These are phyloP conservation scores for Nymphalis polychloros DNA, from an alignment of 2,888 invertebrate species.

Conservation along the genomic window DNA sequence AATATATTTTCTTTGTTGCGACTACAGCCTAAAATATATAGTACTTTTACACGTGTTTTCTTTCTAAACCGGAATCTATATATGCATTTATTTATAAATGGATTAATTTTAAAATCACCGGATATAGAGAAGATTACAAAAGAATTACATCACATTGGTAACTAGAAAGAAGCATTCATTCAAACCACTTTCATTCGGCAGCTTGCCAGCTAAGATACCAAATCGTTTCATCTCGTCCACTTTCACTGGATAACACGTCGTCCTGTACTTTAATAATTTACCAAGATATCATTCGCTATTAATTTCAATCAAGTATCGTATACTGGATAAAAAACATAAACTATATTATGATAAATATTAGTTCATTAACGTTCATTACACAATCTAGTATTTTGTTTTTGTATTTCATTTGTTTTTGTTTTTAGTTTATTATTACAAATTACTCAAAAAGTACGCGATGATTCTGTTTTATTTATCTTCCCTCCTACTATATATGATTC, in stretches of 20 bases:
- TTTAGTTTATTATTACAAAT: no score
- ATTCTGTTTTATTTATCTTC: neutral
- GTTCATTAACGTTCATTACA: no score
- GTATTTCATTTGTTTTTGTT: neutral
- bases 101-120: no score
- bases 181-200: constrained; percentile 52
- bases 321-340: neutral
- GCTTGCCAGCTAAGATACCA: constrained; percentile 35
- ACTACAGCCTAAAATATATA: neutral
- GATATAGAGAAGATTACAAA: neutral
- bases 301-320: neutral
- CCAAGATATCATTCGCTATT: constrained; percentile 8
- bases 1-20: neutral
- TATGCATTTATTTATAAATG: no score
- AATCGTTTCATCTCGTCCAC: constrained; percentile 44
- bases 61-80: no score
- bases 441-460: neutral
- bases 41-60: no score
- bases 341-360: neutral
- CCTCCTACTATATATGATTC: neutral
- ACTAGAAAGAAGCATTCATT: constrained; percentile 49
- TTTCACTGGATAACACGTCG: constrained; percentile 46
- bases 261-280: constrained; percentile 25
- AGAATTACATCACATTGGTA: constrained; percentile 7
- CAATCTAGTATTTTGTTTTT: no score